phyloP scores from a whole-genome alignment of 2,113 vertebrate genomes.

The Cepphus grylle region DNA sequence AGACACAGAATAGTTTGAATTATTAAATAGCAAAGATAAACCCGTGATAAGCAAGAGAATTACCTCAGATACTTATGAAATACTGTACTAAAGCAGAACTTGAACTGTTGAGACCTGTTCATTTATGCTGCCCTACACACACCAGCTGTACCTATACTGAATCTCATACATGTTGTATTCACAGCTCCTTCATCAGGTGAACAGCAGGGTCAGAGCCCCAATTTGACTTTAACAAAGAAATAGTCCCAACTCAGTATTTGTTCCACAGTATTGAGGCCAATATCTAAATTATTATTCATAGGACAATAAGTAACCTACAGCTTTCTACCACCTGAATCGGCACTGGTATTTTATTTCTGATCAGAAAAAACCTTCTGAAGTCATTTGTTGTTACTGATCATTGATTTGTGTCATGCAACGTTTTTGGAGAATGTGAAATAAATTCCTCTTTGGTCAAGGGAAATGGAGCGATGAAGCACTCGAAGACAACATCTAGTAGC shows the following conservation, averaged over 20 bases:
- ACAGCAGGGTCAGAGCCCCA: not conserved
- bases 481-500: not conserved
- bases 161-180: not conserved
- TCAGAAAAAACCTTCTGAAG: not conserved
- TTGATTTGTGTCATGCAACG: not conserved
- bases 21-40: not conserved
- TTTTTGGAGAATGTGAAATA: not conserved
- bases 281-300: not conserved
- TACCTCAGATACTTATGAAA: not conserved
- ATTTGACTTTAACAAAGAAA: not conserved
- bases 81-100: not conserved
- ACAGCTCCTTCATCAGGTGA: not conserved
- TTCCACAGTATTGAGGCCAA: not conserved
- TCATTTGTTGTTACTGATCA: not conserved
- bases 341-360: not conserved
- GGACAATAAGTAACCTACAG: not conserved
- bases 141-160: not conserved
- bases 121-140: not conserved
- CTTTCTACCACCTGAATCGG: not conserved
- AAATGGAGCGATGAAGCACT: not conserved
- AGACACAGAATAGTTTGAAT: not conserved
- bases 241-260: not conserved
- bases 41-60: not conserved
- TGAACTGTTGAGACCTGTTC: not conserved
- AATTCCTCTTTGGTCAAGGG: not conserved